phyloP scores from a whole-genome alignment of 92 coral and sea anemone genomes.

The Blastomussa wellsi region DNA sequence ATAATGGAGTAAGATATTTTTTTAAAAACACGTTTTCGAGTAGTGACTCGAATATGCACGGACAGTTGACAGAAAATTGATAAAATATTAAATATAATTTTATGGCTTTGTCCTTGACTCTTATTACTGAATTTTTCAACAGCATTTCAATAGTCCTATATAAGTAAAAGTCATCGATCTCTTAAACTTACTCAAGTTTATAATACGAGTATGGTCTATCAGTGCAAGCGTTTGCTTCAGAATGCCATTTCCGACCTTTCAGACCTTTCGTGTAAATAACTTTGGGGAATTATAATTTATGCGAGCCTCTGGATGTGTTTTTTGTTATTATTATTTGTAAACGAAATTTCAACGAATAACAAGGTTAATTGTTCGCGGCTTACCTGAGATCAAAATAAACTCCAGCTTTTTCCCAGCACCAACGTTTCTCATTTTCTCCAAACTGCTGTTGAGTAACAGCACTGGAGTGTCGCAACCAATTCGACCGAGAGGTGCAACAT shows the following conservation, averaged over 20 bases:
- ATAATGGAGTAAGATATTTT: too few species aligned
- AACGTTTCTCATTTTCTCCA: conserved; percentile 57
- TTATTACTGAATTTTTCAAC: not conserved
- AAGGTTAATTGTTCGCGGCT: not conserved
- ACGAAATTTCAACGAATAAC: not conserved
- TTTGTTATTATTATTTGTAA: too few species aligned
- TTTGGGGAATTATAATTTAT: not conserved
- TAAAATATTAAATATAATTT: too few species aligned
- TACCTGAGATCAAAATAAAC: conserved; percentile 65
- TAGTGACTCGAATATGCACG: not conserved
- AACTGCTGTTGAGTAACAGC: conserved; percentile 46
- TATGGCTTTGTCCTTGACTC: not conserved
- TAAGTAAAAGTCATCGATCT: not conserved
- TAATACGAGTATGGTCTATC: not conserved
- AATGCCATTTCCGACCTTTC: not conserved
- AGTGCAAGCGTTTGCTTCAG: too few species aligned
- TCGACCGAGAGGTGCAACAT: conserved; percentile 74
- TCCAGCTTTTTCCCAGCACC: conserved; percentile 32
- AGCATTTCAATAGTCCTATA: not conserved
- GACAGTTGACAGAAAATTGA: not conserved
- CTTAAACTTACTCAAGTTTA: not conserved
- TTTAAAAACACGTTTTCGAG: too few species aligned
- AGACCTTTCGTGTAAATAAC: not conserved
- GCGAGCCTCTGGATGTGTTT: not conserved
- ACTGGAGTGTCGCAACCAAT: conserved; percentile 75